These are phyloP conservation scores for Marmota flaviventris DNA, from an alignment of 2,113 vertebrate species.

Conservation along the genomic window DNA sequence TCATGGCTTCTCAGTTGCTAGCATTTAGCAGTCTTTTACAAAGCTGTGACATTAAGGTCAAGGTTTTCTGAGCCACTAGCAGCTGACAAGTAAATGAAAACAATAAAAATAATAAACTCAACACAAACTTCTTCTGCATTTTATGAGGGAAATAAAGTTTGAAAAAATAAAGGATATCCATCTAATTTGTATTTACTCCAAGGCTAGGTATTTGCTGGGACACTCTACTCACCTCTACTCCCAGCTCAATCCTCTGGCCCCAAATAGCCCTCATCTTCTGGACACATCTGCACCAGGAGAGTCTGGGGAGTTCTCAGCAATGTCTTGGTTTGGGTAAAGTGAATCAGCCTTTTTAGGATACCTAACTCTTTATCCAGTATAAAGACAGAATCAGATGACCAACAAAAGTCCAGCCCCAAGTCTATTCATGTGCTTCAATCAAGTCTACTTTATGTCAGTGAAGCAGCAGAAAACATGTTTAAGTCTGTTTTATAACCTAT, in stretches of 20 bases:
- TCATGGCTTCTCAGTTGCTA: neutral
- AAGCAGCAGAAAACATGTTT: constrained; percentile 22
- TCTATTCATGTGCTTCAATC: neutral
- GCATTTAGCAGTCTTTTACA: neutral
- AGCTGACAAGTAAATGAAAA: neutral
- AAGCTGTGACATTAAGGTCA: neutral
- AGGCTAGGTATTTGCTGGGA: neutral
- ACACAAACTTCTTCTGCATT: neutral
- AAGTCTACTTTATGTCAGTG: neutral
- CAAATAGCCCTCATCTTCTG: neutral
- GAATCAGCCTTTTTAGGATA: neutral
- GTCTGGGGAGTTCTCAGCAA: neutral
- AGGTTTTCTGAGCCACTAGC: neutral
- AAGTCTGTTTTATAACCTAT: neutral
- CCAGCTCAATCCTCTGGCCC: neutral
- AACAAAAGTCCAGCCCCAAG: neutral
- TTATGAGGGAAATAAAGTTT: neutral
- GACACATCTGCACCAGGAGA: neutral
- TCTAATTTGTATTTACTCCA: neutral
- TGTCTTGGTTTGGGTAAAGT: neutral
- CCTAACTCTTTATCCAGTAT: neutral
- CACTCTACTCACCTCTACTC: fast-evolving
- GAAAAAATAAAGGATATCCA: neutral
- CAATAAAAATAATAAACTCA: neutral
- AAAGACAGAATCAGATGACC: neutral